phyloP scores from a whole-genome alignment of 2,113 vertebrate genomes.

The Cryptoleucopteryx plumbea region DNA sequence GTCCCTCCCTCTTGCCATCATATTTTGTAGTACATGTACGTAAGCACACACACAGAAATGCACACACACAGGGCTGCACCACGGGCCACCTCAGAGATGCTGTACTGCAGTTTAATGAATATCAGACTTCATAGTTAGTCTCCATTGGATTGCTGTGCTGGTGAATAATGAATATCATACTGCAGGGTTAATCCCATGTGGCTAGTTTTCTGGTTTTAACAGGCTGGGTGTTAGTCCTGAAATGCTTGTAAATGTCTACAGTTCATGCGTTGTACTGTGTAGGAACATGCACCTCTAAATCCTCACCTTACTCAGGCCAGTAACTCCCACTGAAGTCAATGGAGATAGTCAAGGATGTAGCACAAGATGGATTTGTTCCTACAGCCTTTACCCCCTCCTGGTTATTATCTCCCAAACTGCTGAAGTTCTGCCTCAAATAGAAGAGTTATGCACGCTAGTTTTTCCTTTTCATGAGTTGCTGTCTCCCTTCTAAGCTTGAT shows the following conservation, averaged over 20 bases:
- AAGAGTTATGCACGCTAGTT: neutral
- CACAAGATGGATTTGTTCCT: neutral
- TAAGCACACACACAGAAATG: neutral
- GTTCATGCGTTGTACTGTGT: neutral
- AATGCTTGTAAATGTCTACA: conserved; percentile 8
- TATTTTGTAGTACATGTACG: neutral
- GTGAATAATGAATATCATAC: conserved; percentile 46
- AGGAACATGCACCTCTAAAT: neutral
- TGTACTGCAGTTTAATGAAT: conserved; percentile 32
- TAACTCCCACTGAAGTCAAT: neutral
- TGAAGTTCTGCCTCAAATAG: neutral
- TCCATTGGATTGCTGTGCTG: neutral
- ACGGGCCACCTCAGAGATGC: neutral
- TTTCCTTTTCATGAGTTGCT: neutral
- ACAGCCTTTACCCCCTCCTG: neutral
- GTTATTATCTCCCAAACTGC: neutral
- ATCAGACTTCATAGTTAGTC: conserved; percentile 32
- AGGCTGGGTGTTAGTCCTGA: conserved; percentile 24
- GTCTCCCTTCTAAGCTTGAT: neutral
- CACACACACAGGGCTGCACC: neutral
- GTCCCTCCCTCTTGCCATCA: neutral
- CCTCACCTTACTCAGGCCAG: neutral
- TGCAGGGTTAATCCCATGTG: conserved; percentile 22
- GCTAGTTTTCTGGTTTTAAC: conserved; percentile 38
- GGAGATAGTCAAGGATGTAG: neutral